These are phyloP conservation scores for Stenodema calcarata DNA, from an alignment of 2,888 invertebrate genomes.

Conservation along the genomic window DNA sequence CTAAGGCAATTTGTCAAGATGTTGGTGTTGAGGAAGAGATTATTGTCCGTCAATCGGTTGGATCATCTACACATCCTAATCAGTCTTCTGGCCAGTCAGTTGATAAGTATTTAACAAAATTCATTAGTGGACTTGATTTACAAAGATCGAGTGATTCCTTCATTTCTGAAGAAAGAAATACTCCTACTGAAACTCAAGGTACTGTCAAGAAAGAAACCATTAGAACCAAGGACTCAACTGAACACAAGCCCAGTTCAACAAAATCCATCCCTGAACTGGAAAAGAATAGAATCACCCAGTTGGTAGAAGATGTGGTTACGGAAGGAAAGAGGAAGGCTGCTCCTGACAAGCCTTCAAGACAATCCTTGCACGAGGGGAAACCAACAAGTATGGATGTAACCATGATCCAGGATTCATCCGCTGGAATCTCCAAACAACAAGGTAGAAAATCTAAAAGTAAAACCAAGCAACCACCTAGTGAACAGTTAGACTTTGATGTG, in stretches of 20 bases:
- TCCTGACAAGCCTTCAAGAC: background rate
- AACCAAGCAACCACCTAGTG: background rate
- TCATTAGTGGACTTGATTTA: background rate
- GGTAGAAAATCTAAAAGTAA: background rate
- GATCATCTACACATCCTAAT: background rate
- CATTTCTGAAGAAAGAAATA: background rate
- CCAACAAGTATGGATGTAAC: background rate
- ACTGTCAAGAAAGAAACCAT: background rate
- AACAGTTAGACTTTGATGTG: conserved; percentile 20
- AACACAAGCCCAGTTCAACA: background rate
- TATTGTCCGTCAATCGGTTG: background rate
- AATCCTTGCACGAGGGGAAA: background rate
- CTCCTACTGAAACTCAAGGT: background rate
- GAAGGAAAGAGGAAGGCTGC: background rate
- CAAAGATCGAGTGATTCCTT: background rate
- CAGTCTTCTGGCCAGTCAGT: background rate
- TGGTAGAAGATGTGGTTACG: background rate
- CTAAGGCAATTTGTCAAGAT: background rate
- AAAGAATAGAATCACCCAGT: background rate
- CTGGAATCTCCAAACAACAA: background rate
- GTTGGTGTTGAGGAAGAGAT: background rate
- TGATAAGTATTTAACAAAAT: background rate
- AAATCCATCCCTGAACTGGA: background rate
- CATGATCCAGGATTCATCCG: background rate
- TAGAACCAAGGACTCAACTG: background rate